Evolutionary conservation across 2,113 vertebrate genomes (phyloP).

Genomic region (Semicossyphus pulcher): DNA sequence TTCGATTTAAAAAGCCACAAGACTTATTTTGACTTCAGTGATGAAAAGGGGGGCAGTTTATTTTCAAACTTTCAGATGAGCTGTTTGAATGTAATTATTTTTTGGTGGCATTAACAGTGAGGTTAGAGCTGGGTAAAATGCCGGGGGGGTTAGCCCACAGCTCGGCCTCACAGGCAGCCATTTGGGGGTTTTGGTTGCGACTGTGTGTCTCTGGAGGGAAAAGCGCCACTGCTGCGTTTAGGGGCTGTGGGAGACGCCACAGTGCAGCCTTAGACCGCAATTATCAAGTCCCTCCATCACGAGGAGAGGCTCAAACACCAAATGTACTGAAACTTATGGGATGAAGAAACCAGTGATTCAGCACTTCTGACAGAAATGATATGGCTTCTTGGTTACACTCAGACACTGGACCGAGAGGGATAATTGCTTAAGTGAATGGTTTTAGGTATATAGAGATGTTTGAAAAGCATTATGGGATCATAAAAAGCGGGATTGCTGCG

Average conservation of each 20-base stretch:
- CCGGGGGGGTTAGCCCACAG: constrained; percentile 2
- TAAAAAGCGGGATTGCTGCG: constrained; percentile 26
- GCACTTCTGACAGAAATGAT: constrained; percentile 49
- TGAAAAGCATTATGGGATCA: constrained; percentile 33
- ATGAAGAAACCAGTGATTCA: constrained; percentile 51
- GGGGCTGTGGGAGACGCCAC: constrained; percentile 55
- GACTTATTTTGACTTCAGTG: constrained; percentile 8
- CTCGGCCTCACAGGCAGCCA: constrained; percentile 47
- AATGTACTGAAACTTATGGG: constrained; percentile 39
- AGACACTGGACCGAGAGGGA: constrained; percentile 29
- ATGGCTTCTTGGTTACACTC: constrained; percentile 4
- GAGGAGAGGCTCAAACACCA: constrained; percentile 49
- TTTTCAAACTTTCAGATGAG: constrained; percentile 23
- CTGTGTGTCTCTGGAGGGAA: constrained; percentile 76
- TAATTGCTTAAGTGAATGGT: constrained; percentile 40
- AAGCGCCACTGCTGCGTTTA: constrained; percentile 42
- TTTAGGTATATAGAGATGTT: background rate
- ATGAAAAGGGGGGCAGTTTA: constrained; percentile 16
- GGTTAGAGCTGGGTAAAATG: constrained; percentile 56
- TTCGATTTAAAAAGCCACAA: constrained; percentile 45
- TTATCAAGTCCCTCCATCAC: constrained; percentile 55
- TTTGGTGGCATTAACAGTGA: constrained; percentile 58
- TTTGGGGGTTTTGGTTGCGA: constrained; percentile 78
- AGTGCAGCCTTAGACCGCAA: constrained; percentile 63
- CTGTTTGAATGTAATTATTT: constrained; percentile 52